Evolutionary conservation across 2,797 vertebrate genomes (phyloP), one percentile per base, ranked within the genome.

Genomic region (Melanotaenia pygmaea): DNA sequence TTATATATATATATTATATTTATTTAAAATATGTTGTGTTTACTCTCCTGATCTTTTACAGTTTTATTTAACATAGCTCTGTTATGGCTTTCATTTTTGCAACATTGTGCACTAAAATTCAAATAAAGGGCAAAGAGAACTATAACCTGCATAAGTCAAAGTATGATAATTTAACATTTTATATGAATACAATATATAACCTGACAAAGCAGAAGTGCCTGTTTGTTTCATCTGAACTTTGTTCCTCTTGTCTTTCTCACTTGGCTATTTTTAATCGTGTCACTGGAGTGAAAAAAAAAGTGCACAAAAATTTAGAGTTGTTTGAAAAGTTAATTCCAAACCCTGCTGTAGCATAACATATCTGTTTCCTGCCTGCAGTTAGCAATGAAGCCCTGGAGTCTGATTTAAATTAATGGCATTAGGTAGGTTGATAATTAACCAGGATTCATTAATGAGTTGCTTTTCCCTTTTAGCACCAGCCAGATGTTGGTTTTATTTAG

Each of bases 401-500:
- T 30, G 54, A 32, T 75, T 75, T 24, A 45, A 85, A 86, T 74
- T 0, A 79, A 79, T 66, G 56, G 61, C 38, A 68, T 80, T 81
- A 77, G 69, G 84, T 86, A 62, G 59, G 67, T 64, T 67, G 59
- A 80, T 90, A 82, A 89, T 90, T 82, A 88, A 74, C 79, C 59
- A 71, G 57, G 22, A 8, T 64, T 64, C 54, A 70, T 76, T 86
- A 83, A 89, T 86, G 76, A 83, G 74, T 64, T 76, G 7, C 28
- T 20, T 74, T 80, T 86, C 50, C 76, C 26, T 81, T 24, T 86
- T 85, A 84, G 83, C 70, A 74, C 34, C 57, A 66, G 70, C 80
- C 88, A 89, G 87, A 89, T 92, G 89, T 90, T 60, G 30, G 66
- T 81, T 72, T 82, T 82, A 30, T 76, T 64, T 11, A 71, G 76